Percentiles rank a stretch among this genome's conserved stretches.
Evolutionary conservation across 2,888 invertebrate species (phyloP).

Genomic region (Entomobrya proxima): DNA sequence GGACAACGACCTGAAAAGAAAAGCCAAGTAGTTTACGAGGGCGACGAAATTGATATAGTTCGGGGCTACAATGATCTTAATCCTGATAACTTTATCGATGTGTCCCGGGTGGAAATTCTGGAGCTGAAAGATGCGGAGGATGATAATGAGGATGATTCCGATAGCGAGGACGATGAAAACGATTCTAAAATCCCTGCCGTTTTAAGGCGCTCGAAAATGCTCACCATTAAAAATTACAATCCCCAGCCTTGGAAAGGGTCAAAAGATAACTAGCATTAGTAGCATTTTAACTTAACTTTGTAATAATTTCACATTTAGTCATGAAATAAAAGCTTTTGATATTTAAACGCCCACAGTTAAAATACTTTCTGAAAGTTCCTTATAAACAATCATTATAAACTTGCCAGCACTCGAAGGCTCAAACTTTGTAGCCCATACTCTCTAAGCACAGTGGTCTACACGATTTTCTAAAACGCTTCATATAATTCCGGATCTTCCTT

Average conservation of each 20-base stretch:
- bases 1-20: constrained; percentile 87
- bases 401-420: no score
- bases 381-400: no score
- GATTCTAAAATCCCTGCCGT: constrained; percentile 80
- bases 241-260: constrained; percentile 79
- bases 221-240: constrained; percentile 86
- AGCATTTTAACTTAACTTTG: no score
- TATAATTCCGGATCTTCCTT: no score
- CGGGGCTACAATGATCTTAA: constrained; percentile 84
- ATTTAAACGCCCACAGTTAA: no score
- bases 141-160: constrained; percentile 45
- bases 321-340: no score
- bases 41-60: constrained; percentile 88
- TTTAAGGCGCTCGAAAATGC: constrained; percentile 83
- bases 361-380: no score
- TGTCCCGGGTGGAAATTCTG: constrained; percentile 84
- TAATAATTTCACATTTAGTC: no score
- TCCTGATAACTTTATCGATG: constrained; percentile 82
- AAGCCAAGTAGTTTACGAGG: constrained; percentile 82
- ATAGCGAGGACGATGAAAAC: constrained; percentile 56
- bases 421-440: no score
- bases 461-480: no score
- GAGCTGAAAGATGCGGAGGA: constrained; percentile 68
- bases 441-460: no score
- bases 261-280: background rate